A percentile compares a stretch with the other conserved stretches of the same genome.
phyloP scores from a whole-genome alignment of 2,888 invertebrate genomes.

The Dyspetes luteomarginatus region DNA sequence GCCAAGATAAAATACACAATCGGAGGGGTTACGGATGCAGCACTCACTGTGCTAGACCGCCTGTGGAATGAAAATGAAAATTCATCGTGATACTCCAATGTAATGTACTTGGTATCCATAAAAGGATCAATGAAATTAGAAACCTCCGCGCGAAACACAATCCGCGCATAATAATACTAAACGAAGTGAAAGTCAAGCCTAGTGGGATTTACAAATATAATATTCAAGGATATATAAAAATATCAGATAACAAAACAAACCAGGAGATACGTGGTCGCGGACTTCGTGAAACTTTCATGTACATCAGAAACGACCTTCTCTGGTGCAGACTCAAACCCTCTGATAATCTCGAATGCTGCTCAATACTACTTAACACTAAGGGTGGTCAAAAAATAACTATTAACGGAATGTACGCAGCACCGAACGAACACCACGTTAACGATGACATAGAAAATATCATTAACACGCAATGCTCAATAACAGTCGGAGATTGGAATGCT shows the following conservation, averaged over 20 bases:
- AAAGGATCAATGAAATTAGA: conserved; percentile 11
- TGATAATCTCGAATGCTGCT: conserved; percentile 19
- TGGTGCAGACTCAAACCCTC: conserved; percentile 1
- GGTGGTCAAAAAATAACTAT: conserved; percentile 20
- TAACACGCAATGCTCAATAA: conserved; percentile 15
- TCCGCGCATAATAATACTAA: neutral
- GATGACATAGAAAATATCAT: conserved; percentile 23
- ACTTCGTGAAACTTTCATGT: conserved; percentile 25
- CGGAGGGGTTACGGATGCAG: conserved; percentile 1
- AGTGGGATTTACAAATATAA: conserved; percentile 26
- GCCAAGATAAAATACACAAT: conserved; percentile 4
- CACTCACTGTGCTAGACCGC: neutral
- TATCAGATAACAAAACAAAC: conserved; percentile 29
- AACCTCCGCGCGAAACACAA: neutral
- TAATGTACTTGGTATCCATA: conserved; percentile 1
- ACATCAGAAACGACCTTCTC: conserved; percentile 12
- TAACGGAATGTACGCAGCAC: conserved; percentile 21
- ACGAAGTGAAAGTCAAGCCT: conserved; percentile 1
- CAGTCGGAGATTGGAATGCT: conserved; percentile 29
- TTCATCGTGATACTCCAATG: conserved; percentile 14
- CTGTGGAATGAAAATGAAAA: neutral
- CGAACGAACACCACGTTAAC: conserved; percentile 16
- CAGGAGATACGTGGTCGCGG: neutral
- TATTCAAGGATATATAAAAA: conserved; percentile 26
- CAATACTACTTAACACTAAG: conserved; percentile 15